Base-by-base conservation (phyloP, 1,140 invertebrate species). In the Acromyrmex charruanus region DNA sequence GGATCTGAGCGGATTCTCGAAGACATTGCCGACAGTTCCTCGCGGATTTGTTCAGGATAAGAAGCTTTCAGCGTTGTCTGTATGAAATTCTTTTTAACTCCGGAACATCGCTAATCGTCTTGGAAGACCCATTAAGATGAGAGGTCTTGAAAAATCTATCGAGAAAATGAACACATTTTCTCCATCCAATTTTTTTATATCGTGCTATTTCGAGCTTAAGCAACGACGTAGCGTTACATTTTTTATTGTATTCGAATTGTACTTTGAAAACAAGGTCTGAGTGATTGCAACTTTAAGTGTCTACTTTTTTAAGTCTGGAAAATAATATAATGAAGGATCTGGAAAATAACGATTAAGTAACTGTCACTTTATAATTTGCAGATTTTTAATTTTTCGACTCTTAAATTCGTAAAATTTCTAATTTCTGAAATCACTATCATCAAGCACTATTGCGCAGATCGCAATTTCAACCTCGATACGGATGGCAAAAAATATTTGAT, bases 1-100 rank as follows among this genome's bases (percentile, higher is more conserved):
- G 75, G 85, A 82, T 86, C 85, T 82, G 65, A 86, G 39, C 53
- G 85, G 85, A 86, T 86, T 81, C 85, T 69, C 39, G 77, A 58
- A 49, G 77, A 77, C 82, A 66, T 79, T 53, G 84, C 58, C 84
- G 49, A 81, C 28, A 49, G 66, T 51, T 87, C 85, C 65, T 81
- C 68, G 55, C 85, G 85, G 79, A 88, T 87, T 87, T 88, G 85
- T 79, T 74, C 61, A 28, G 58, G 86, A 88, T 89, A 88, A 89
- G 88, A 88, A 75, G 86, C 86, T 87, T 88, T 77, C 35, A 59
- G n/a, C 79, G 79, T 88, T 88, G 51, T 88, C 80, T 85, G 66
- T 74, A 81, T 61, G 86, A 89, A 77, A 88, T 75, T 59, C 59
- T 63, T 87, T 80, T 88, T 88, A 89, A 79, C 65, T 65, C 74